Evolutionary conservation across 2,888 invertebrate genomes (phyloP), one percentile per base, ranked within the genome.

Genomic region (Lacanobia wlatinum): DNA sequence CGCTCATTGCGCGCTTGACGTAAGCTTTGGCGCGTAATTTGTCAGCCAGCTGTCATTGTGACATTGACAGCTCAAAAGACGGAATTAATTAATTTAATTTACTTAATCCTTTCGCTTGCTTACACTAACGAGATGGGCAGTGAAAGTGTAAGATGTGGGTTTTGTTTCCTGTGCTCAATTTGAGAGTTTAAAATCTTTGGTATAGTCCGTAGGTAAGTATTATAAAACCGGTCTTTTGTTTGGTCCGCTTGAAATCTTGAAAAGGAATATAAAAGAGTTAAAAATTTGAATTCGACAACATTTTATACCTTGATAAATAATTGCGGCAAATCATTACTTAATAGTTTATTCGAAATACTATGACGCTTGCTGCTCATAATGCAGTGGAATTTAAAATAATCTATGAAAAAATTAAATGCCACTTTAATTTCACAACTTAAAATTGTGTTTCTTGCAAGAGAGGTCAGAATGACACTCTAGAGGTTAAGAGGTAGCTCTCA

Each of bases 1-100:
- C n/a, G 34, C 21, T 59, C 56, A 38, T n/a, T 59, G 38, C 77
- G 18, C 56, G 21, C 23, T 68, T 61, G 69, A 80, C 65, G 76
- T 64, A 76, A 67, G 63, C 50, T 76, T 76, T 60, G 55, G 52
- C 63, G 78, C 78, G 82, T 79, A 82, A 77, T 82, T 71, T 82
- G 82, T 82, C 82, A 77, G 82, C 60, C 55, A 56, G 56, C 66
- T 79, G 69, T 78, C 81, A 78, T 8, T 50, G 52, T 71, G 48
- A 67, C 67, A 56, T 12, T 77, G 67, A 75, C 80, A 80, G 59
- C 9, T 66, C 14, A 64, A 16, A 66, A 52, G 71, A 66, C 34
- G n/a, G 66, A 70, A 59, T 67, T 70, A 70, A 79, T 82, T 70
- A 77, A 16, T 66, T 64, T 40, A 66, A 66, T 75, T 80, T 77